Percentiles rank a stretch among this genome's conserved stretches.
phyloP scores from a whole-genome alignment of 2,888 invertebrate species.

The Tenthredo notha region DNA sequence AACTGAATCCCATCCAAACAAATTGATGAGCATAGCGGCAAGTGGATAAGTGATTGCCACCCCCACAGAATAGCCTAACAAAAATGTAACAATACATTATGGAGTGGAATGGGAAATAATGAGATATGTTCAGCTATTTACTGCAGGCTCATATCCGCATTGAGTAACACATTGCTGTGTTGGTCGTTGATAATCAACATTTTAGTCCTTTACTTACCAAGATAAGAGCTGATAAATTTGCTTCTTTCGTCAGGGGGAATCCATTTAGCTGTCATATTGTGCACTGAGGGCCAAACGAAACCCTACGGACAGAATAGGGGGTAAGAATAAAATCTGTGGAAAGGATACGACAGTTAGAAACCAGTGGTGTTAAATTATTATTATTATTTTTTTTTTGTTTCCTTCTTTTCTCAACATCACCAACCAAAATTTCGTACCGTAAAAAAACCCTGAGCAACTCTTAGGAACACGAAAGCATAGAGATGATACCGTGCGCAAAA shows the following conservation, averaged over 20 bases:
- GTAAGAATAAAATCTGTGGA: neutral
- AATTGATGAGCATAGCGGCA: slow-evolving; percentile 84
- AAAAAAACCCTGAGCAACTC: slow-evolving; percentile 85
- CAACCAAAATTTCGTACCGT: slow-evolving; percentile 80
- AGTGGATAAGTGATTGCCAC: slow-evolving; percentile 85
- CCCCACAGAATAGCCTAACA: slow-evolving; percentile 83
- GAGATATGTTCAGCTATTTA: neutral
- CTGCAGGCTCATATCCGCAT: neutral
- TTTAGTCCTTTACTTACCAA: slow-evolving; percentile 76
- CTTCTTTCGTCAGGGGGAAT: slow-evolving; percentile 90
- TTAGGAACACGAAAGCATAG: slow-evolving; percentile 81
- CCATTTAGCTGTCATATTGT: slow-evolving; percentile 89
- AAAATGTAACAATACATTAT: neutral
- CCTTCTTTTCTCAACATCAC: neutral
- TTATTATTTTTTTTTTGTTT: neutral
- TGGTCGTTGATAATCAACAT: neutral
- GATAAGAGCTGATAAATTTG: slow-evolving; percentile 84
- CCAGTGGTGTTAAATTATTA: neutral
- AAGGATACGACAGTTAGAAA: too few species aligned
- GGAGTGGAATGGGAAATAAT: neutral
- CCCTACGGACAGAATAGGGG: slow-evolving; percentile 77
- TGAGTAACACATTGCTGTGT: neutral
- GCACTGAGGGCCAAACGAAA: slow-evolving; percentile 88
- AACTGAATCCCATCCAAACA: slow-evolving; percentile 86
- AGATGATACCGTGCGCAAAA: too few species aligned